Conservation (phyloP, 2,888 invertebrate genomes). For the Prenolepis imparis region DNA sequence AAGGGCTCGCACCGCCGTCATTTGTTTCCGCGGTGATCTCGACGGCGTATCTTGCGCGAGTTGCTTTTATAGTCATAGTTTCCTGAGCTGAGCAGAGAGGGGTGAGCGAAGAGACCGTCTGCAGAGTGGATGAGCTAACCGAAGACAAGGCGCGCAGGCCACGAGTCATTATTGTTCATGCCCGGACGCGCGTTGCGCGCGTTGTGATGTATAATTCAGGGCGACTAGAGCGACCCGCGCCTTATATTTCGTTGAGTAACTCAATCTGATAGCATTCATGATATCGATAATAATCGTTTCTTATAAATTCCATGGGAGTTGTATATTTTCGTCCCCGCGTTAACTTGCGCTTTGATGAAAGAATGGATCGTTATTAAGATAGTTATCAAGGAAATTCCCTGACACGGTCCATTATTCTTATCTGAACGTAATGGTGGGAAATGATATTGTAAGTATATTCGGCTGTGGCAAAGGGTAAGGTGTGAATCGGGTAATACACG, state of each 20-base stretch:
- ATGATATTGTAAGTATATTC: slow-evolving; percentile 54
- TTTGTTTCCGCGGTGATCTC: slow-evolving; percentile 80
- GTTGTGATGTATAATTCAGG: slow-evolving; percentile 66
- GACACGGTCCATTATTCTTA: slow-evolving; percentile 72
- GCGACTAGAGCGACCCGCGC: slow-evolving; percentile 41
- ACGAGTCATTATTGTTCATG: slow-evolving; percentile 59
- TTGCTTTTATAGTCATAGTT: slow-evolving; percentile 79
- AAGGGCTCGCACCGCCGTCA: slow-evolving; percentile 79
- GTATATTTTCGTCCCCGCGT: slow-evolving; percentile 40
- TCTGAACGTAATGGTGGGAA: slow-evolving; percentile 58
- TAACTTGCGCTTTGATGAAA: slow-evolving; percentile 59
- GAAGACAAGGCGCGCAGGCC: slow-evolving; percentile 33
- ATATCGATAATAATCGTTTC: slow-evolving; percentile 69
- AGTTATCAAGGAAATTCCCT: slow-evolving; percentile 64
- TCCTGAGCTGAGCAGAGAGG: slow-evolving; percentile 68
- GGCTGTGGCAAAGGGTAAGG: slow-evolving; percentile 48
- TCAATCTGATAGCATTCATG: slow-evolving; percentile 63
- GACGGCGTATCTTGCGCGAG: slow-evolving; percentile 75
- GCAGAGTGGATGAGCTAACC: slow-evolving; percentile 43
- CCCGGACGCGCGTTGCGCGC: slow-evolving; percentile 58
- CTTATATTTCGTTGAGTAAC: slow-evolving; percentile 51
- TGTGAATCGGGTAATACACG: slow-evolving; percentile 48
- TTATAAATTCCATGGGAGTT: slow-evolving; percentile 63
- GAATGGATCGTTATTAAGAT: slow-evolving; percentile 70
- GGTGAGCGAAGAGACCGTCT: slow-evolving; percentile 37